Conservation (phyloP, 2,113 vertebrate genomes). For the Psephotus haematonotus region DNA sequence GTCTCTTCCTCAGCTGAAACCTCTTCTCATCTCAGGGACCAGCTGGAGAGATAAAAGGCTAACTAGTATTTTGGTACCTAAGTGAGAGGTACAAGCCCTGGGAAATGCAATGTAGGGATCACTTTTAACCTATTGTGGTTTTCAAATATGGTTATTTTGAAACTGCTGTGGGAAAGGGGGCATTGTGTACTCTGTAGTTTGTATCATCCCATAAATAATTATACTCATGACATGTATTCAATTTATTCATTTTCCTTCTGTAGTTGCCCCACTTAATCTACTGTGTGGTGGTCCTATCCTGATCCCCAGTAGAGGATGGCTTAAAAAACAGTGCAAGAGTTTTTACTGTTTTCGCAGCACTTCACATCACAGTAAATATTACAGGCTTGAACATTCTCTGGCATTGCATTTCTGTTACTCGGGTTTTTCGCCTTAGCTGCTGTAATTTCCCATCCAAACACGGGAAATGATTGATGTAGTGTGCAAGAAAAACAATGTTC, state of each 20-base stretch:
- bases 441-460: neutral
- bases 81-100: neutral
- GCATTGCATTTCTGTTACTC: neutral
- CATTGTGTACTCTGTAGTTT: neutral
- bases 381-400: neutral
- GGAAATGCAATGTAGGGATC: neutral
- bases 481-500: neutral
- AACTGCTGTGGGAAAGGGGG: neutral
- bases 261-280: neutral
- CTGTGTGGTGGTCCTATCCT: neutral
- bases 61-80: neutral
- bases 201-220: neutral
- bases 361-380: neutral
- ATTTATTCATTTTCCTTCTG: neutral
- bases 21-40: neutral
- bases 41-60: neutral
- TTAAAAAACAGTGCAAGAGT: neutral
- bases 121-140: neutral
- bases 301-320: neutral
- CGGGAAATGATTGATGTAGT: neutral
- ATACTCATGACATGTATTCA: neutral
- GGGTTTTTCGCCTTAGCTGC: neutral
- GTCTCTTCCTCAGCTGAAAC: neutral
- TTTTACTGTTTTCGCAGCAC: neutral
- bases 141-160: neutral